A percentile compares a stretch with the other conserved stretches of the same genome.
Evolutionary conservation across 2,113 vertebrate genomes (phyloP).

Genomic region (Dunckerocampus dactyliophorus): DNA sequence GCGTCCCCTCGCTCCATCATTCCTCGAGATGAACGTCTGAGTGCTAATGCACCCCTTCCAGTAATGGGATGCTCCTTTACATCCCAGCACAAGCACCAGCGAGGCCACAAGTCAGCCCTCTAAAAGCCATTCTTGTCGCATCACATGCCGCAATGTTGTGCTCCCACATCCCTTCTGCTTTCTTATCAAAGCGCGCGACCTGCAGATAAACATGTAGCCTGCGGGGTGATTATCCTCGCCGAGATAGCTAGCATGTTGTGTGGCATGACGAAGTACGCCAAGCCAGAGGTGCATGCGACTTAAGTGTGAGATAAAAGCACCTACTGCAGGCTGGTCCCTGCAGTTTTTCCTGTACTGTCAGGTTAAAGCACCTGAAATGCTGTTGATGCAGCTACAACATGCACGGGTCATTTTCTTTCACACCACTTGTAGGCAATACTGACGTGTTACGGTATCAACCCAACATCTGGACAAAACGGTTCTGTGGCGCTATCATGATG

Average conservation of each 20-base stretch:
- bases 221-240: not conserved
- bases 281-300: not conserved
- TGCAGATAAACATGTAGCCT: slow-evolving; percentile 35
- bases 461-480: not conserved
- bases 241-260: slow-evolving; percentile 11
- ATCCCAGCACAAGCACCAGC: slow-evolving; percentile 27
- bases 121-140: slow-evolving; percentile 45
- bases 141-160: not conserved
- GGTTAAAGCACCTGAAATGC: not conserved
- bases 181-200: slow-evolving; percentile 27
- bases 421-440: slow-evolving; percentile 23
- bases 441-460: slow-evolving; percentile 23
- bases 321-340: not conserved
- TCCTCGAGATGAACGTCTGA: slow-evolving; percentile 48
- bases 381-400: slow-evolving; percentile 9
- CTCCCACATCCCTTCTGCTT: slow-evolving; percentile 17
- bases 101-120: slow-evolving; percentile 31
- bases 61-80: slow-evolving; percentile 65
- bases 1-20: slow-evolving; percentile 27
- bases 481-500: not conserved
- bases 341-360: slow-evolving; percentile 12
- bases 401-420: slow-evolving; percentile 1
- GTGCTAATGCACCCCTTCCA: slow-evolving; percentile 43
- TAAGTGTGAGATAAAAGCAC: slow-evolving; percentile 22
- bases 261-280: slow-evolving; percentile 4